Conservation (phyloP, 2,888 invertebrate species). For the Trichogramma dendrolimi region DNA sequence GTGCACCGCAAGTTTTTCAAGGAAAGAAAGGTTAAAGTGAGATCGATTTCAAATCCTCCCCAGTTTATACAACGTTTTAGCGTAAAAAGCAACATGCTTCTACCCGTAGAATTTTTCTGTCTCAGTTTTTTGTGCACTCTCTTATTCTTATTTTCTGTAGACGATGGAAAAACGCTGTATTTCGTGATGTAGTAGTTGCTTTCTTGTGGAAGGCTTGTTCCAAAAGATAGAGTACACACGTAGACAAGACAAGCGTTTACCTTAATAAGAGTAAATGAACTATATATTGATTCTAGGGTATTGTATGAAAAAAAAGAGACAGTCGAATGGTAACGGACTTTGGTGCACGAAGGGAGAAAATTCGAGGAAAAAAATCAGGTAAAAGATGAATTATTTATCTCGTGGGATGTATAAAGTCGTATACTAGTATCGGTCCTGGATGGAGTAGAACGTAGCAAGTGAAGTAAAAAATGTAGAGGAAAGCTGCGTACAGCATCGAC, state of each 20-base stretch:
- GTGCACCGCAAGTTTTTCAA: too few relatives aligned
- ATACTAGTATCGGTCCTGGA: constrained; percentile 28
- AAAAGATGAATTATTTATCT: constrained; percentile 44
- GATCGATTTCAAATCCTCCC: constrained; percentile 19
- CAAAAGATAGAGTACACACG: not conserved
- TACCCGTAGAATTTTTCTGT: too few relatives aligned
- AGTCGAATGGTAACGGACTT: constrained; percentile 44
- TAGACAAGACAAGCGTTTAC: not conserved
- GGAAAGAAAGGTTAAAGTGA: not conserved
- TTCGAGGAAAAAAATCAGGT: constrained; percentile 34
- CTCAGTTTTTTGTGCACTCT: too few relatives aligned
- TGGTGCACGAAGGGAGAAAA: constrained; percentile 39
- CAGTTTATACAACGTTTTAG: constrained; percentile 10
- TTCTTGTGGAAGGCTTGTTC: not conserved
- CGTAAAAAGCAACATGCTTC: constrained; percentile 11
- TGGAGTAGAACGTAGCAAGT: not conserved
- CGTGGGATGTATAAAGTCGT: constrained; percentile 33
- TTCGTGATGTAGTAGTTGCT: constrained; percentile 21
- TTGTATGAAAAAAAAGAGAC: constrained; percentile 11
- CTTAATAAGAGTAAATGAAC: too few relatives aligned
- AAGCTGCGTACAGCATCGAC: too few relatives aligned
- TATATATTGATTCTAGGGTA: not conserved
- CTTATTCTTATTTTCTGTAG: too few relatives aligned
- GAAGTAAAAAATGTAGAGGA: too few relatives aligned
- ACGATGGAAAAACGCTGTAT: constrained; percentile 27